Evolutionary conservation across 2,888 invertebrate species (phyloP).

Genomic region (Drosophila anomalata): DNA sequence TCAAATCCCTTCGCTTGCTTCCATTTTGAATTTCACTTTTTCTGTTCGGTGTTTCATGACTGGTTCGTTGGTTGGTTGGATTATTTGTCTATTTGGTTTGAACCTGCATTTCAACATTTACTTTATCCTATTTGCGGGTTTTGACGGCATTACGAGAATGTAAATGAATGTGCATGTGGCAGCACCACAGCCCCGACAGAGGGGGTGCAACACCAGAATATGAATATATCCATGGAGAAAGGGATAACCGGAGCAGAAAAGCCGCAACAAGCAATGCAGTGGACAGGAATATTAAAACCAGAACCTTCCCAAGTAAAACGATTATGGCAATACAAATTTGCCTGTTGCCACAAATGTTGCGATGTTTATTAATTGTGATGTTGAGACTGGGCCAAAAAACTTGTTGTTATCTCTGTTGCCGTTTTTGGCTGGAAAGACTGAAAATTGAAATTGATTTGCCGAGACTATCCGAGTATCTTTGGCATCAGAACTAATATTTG

Average conservation of each 20-base stretch:
- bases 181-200: background rate
- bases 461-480: background rate
- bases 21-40: conserved; percentile 4
- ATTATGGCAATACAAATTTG: conserved; percentile 69
- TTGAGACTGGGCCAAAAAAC: conserved; percentile 58
- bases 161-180: conserved; percentile 29
- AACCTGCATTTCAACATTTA: conserved; percentile 61
- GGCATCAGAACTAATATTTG: background rate
- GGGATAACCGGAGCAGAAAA: conserved; percentile 30
- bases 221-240: conserved; percentile 1
- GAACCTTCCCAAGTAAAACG: conserved; percentile 29
- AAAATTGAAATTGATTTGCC: conserved; percentile 66
- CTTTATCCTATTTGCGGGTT: conserved; percentile 52
- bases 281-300: conserved; percentile 17
- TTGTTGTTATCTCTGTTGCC: conserved; percentile 2
- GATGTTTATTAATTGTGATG: conserved; percentile 66
- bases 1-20: conserved; percentile 14
- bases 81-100: conserved; percentile 39
- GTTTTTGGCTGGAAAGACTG: conserved; percentile 6
- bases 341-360: conserved; percentile 60
- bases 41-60: conserved; percentile 3
- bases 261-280: conserved; percentile 60
- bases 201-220: background rate
- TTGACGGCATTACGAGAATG: conserved; percentile 36
- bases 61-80: conserved; percentile 13